phyloP scores from a whole-genome alignment of 1,140 invertebrate species.

The Drosophila varians region DNA sequence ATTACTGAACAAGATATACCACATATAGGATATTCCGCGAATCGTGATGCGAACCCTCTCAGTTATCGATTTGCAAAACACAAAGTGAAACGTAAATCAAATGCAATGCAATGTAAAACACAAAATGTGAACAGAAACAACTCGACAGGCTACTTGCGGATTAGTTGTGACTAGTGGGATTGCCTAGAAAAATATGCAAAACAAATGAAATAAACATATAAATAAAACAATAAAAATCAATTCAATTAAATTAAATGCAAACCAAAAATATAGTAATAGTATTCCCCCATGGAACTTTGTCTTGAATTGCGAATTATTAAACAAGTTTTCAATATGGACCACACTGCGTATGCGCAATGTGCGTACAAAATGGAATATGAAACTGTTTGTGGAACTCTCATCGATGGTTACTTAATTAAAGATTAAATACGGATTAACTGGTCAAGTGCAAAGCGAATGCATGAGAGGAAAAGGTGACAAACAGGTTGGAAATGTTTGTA shows the following conservation, averaged over 20 bases:
- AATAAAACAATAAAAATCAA: constrained; percentile 16
- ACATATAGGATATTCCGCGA: constrained; percentile 5
- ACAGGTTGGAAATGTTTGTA: constrained; percentile 38
- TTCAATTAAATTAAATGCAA: background rate
- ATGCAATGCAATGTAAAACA: constrained; percentile 57
- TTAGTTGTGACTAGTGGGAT: constrained; percentile 83
- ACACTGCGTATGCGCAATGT: constrained; percentile 54
- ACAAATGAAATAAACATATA: constrained; percentile 27
- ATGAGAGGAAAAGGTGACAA: constrained; percentile 42
- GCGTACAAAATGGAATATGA: background rate
- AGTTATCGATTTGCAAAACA: constrained; percentile 35
- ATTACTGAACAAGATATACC: constrained; percentile 44
- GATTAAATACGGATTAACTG: constrained; percentile 40
- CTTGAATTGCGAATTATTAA: background rate
- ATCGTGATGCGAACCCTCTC: constrained; percentile 19
- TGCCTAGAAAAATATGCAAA: constrained; percentile 80
- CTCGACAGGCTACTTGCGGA: constrained; percentile 62
- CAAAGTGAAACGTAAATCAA: constrained; percentile 51
- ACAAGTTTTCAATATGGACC: constrained; percentile 6
- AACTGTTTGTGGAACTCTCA: constrained; percentile 12
- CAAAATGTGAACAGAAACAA: constrained; percentile 73
- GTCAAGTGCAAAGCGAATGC: constrained; percentile 33
- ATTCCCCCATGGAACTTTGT: background rate
- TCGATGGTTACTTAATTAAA: constrained; percentile 26
- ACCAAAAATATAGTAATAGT: too few relatives aligned